Evolutionary conservation across 2,888 invertebrate genomes (phyloP), one percentile per base, ranked within the genome.

Genomic region (Lapara coniferarum): DNA sequence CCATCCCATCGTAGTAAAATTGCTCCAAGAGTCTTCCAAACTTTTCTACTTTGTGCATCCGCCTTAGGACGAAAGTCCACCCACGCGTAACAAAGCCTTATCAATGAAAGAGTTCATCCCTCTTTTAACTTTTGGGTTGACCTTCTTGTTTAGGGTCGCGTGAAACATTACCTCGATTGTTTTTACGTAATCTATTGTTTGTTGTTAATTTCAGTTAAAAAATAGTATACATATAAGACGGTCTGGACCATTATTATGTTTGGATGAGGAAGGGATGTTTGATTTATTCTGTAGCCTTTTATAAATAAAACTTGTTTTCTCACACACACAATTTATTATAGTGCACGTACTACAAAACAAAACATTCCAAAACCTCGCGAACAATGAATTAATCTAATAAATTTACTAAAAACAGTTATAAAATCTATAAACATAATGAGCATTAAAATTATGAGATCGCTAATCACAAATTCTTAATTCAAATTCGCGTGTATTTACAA

Each of bases 251-350:
- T 25, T 25, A 25, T 25, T 25, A 25, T 25, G 25, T 25, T 2
- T 37, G 37, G 37, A 7, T 37, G 37, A 1, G 8, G 37, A 25
- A 2, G 25, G 25, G 25, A 25, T 1, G 25, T 25, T 25, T 25
- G 25, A 25, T 4, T 8, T 37, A 37, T 37, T 37, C 37, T 37
- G 37, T 37, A 37, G 7, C 37, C 37, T 3, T 37, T 37, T 37
- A 37, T 37, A 37, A 68, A 63, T 53, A 63, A 53, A 25, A 68
- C 37, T 63, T 1, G 2, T 0, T 14, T 53, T 44, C 19, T 19
- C 51, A 68, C 68, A 68, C 68, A 52, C 37, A 68, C 44, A 68
- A 68, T 68, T 68, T 68, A 68, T 68, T 68, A 59, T 37, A 59
- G 58, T 49, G 16, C 51, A 68, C 52, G 19, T 52, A 69, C 37